Evolutionary conservation across 1,140 invertebrate genomes (phyloP).

Genomic region (Mycetomoellerius zeteki): DNA sequence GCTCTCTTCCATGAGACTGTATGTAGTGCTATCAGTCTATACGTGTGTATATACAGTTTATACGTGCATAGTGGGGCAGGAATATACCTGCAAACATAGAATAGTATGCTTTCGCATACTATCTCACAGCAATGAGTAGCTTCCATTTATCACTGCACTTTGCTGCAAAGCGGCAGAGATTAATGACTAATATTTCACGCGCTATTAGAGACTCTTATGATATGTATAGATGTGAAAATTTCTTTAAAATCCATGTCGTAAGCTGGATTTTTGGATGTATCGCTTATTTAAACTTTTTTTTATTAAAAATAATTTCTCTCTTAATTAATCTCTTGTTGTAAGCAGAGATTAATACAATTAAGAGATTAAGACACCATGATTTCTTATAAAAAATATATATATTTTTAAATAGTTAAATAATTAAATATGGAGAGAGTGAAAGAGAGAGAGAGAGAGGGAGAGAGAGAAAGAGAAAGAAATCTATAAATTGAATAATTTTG

Average conservation of each 20-base stretch:
- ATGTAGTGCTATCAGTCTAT: conserved; percentile 18
- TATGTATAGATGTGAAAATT: background rate
- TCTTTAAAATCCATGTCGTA: background rate
- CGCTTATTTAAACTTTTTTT: background rate
- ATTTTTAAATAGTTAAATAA: background rate
- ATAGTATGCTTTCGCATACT: conserved; percentile 33
- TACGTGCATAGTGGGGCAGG: conserved; percentile 31
- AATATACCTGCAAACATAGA: conserved; percentile 58
- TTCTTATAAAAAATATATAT: background rate
- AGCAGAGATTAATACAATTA: background rate
- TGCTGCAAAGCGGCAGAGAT: conserved; percentile 12
- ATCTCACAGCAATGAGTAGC: background rate
- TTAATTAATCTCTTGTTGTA: background rate
- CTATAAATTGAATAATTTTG: background rate
- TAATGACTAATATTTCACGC: background rate
- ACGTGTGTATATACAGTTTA: conserved; percentile 37
- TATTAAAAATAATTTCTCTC: background rate
- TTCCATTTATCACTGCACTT: conserved; percentile 3
- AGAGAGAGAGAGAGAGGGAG: background rate
- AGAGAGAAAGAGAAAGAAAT: background rate
- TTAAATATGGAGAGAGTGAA: too few relatives aligned
- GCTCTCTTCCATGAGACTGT: conserved; percentile 69
- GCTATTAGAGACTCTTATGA: background rate
- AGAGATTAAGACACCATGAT: background rate
- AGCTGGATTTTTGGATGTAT: background rate